Evolutionary conservation across 1,140 invertebrate genomes (phyloP), one percentile per base, ranked within the genome.

Genomic region (Pseudobourletiella spinata): DNA sequence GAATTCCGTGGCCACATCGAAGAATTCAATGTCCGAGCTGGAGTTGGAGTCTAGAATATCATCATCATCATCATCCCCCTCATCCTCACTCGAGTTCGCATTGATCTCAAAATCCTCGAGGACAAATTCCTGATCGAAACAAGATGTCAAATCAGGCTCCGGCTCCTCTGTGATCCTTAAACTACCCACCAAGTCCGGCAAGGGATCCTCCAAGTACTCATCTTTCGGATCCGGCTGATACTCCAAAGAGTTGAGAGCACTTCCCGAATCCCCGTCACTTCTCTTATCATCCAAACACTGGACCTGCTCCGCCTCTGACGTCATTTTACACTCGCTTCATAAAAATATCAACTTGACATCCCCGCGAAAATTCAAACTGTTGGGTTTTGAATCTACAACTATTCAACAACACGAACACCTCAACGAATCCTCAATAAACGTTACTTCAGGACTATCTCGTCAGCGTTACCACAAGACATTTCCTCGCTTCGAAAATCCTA

Each of bases 71-170:
- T 4, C 46, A 30, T 57, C 59, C 29, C 61, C 61, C 3, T 64
- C 62, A 20, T 69, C 65, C 35, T 66, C 68, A 56, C 57, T 62
- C 8, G 58, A 61, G 22, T 32, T 59, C 22, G 66, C 58, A 51
- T 50, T 64, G 59, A 70, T 66, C 51, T 70, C 68, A 56, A 70
- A 70, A 57, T 70, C 68, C 48, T 70, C 68, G 20, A 70, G 42
- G 20, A 59, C 55, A 65, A 69, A 69, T 43, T 66, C 61, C 18
- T 68, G 63, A 32, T 67, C 63, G 30, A 60, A 59, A 57, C 32
- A 57, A 14, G 44, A 14, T 1, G 65, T 67, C 15, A 67, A 50
- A 57, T 70, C 68, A 14, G 65, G 65, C 52, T 70, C 68, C 8
- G 57, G 59, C 25, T 64, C 65, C 29, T 67, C 68, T 4, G 30